These are phyloP conservation scores for Catocala fraxini DNA, from an alignment of 2,888 invertebrate genomes.

Conservation along the genomic window DNA sequence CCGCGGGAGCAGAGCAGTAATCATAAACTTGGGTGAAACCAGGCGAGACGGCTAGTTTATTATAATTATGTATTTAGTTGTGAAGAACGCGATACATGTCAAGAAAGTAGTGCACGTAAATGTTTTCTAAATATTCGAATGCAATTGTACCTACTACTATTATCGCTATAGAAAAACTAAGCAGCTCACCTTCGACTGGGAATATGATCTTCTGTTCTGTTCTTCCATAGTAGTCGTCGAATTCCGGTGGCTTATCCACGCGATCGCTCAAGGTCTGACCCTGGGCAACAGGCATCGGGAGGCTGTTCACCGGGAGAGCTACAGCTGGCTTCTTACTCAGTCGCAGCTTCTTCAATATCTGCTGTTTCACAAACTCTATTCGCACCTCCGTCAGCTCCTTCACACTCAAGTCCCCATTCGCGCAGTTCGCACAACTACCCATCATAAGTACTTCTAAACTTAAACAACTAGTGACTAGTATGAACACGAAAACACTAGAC, in stretches of 20 bases:
- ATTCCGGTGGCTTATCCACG: slow-evolving; percentile 86
- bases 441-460: slow-evolving; percentile 69
- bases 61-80: too few species aligned
- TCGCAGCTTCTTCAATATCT: slow-evolving; percentile 93
- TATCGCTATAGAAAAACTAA: not conserved
- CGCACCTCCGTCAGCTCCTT: slow-evolving; percentile 90
- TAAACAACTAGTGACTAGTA: slow-evolving; percentile 72
- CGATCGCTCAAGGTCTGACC: slow-evolving; percentile 89
- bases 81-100: too few species aligned
- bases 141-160: not conserved
- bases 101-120: too few species aligned
- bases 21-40: too few species aligned
- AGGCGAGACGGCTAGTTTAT: too few species aligned
- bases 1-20: too few species aligned
- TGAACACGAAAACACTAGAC: slow-evolving; percentile 66
- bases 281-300: slow-evolving; percentile 93
- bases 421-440: slow-evolving; percentile 77
- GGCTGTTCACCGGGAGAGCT: slow-evolving; percentile 87
- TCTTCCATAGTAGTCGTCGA: slow-evolving; percentile 94
- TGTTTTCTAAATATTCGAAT: too few species aligned
- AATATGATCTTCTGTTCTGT: slow-evolving; percentile 95
- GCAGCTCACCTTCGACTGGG: slow-evolving; percentile 90
- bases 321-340: slow-evolving; percentile 92
- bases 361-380: slow-evolving; percentile 94
- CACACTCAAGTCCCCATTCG: slow-evolving; percentile 76